Conservation (phyloP, 2,113 vertebrate species). For the Lophura nycthemera region DNA sequence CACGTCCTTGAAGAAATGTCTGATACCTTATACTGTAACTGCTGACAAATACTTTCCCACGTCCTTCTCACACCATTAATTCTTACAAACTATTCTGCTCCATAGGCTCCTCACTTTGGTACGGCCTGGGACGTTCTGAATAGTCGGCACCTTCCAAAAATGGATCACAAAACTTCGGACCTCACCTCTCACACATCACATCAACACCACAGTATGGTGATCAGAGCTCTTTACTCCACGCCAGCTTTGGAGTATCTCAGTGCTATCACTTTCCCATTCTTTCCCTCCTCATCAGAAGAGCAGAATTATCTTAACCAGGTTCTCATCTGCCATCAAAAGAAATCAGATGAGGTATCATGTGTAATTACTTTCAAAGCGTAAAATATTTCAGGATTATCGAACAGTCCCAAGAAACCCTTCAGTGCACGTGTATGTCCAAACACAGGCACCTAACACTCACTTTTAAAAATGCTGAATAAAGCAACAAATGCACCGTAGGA, state of each 20-base stretch:
- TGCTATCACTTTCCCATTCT: background rate
- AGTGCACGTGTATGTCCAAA: fast-evolving
- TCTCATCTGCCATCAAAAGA: background rate
- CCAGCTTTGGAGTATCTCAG: background rate
- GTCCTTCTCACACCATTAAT: background rate
- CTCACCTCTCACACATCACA: background rate
- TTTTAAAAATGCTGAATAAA: background rate
- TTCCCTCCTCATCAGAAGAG: background rate
- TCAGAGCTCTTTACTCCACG: background rate
- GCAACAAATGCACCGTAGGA: background rate
- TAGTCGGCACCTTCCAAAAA: fast-evolving
- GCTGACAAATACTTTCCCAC: background rate
- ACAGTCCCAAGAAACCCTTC: background rate
- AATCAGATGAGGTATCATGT: background rate
- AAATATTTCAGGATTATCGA: background rate
- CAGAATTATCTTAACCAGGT: background rate
- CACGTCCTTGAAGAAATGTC: background rate
- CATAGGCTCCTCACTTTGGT: background rate
- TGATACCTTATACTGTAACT: background rate
- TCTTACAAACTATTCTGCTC: background rate
- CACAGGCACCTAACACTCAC: background rate
- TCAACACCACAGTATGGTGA: background rate
- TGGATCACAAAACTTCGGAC: background rate
- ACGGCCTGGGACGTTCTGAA: background rate
- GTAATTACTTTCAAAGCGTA: background rate